A percentile compares a stretch with the other conserved stretches of the same genome.
Evolutionary conservation across 1,140 invertebrate genomes (phyloP).

Genomic region (Drosophila kurseongensis): DNA sequence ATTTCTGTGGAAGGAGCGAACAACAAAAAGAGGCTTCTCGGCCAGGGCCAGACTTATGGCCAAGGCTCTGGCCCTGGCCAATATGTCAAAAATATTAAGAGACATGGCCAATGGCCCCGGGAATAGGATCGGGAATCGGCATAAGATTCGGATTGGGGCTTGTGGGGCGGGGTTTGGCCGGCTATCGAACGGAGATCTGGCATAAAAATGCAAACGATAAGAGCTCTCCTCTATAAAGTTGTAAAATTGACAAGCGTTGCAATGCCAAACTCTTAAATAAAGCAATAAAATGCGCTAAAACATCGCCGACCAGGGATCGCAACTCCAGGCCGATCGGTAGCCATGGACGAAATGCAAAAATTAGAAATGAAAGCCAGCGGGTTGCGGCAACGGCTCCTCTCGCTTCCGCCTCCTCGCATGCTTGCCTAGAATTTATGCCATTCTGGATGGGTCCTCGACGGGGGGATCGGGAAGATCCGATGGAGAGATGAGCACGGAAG

Average conservation of each 20-base stretch:
- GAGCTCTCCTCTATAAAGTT: constrained; percentile 80
- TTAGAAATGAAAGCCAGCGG: constrained; percentile 77
- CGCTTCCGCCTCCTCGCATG: not conserved
- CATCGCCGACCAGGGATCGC: constrained; percentile 57
- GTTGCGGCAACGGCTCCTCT: constrained; percentile 24
- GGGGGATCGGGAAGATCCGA: constrained; percentile 23
- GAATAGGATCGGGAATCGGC: constrained; percentile 37
- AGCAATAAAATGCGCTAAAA: constrained; percentile 79
- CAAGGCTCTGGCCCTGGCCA: constrained; percentile 65
- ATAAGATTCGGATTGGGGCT: not conserved
- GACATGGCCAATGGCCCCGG: constrained; percentile 70
- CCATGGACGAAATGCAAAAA: constrained; percentile 75
- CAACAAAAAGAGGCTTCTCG: constrained; percentile 52
- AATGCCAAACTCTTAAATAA: constrained; percentile 73
- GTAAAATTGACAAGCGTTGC: constrained; percentile 81
- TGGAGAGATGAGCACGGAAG: constrained; percentile 55
- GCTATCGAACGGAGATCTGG: constrained; percentile 33
- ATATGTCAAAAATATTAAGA: constrained; percentile 84
- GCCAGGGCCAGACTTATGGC: constrained; percentile 35
- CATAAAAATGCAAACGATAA: constrained; percentile 82
- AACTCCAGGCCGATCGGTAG: constrained; percentile 18
- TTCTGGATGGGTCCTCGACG: constrained; percentile 30
- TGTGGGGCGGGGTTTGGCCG: constrained; percentile 1
- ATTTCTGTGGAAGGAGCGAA: constrained; percentile 69
- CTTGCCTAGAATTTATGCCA: constrained; percentile 68